Evolutionary conservation across 2,797 vertebrate species (phyloP), one percentile per base, ranked within the genome.

Genomic region (Onychomys arenicola): DNA sequence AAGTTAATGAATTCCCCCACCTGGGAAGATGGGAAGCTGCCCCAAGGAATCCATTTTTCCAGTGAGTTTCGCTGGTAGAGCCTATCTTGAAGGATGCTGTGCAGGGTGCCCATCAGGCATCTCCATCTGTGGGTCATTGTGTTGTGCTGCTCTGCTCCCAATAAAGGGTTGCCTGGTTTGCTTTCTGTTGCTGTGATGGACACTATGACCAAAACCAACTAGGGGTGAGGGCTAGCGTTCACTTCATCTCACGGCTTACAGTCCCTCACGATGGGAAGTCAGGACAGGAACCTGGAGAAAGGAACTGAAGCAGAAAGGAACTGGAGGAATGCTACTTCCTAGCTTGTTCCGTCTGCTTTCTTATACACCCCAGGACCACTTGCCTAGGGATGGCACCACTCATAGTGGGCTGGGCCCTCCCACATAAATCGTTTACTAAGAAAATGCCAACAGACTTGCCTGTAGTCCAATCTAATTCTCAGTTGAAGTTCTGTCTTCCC

Each of bases 161-260:
- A 98, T 99, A 99, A 99, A 98, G 75, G 43, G 25, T 76, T 46
- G 13, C 46, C 40, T 86, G 83, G 43, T 69, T 86, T 86, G 83
- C 63, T 86, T 67, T 69, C 43, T 67, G n/a, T 49, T n/a, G 21
- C 61, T 85, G 29, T 49, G 29, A 23, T 9, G 61, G n/a, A n/a
- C 19, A 67, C 43, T 21, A 10, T 67, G 83, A 49, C 32, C 32
- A 49, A n/a, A 67, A 67, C 29, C 80, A 67, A 25, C 6, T 8
- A 5, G 19, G 43, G 43, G 32, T 32, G 25, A 2, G 61, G 27
- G 32, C 71, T 40, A 67, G 63, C 52, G 43, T n/a, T n/a, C 25
- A 52, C 65, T 34, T 9, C 21, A 25, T 27, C 63, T 63, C 27
- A 43, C 34, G 21, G 37, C 61, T 69, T 14, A 52, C 11, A n/a